Evolutionary conservation across 1,140 invertebrate species (phyloP), one percentile per base, ranked within the genome.

Genomic region (Caerostris darwini): DNA sequence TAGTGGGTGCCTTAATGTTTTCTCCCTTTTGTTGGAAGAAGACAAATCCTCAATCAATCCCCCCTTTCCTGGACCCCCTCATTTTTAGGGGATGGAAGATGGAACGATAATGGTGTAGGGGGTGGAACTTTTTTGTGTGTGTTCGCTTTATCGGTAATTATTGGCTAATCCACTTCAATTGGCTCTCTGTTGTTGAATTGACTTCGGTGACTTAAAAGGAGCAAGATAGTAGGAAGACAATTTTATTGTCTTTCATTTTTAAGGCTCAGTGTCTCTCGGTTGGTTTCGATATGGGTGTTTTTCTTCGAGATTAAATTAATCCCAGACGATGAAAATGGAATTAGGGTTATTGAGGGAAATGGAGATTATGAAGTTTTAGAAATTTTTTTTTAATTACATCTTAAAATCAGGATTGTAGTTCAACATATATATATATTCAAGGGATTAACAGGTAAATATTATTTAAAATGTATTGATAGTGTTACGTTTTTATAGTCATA

Each of bases 1-100:
- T 34, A n/a, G n/a, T n/a, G n/a, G n/a, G n/a, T n/a, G 88, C 53
- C 54, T 90, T 90, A 90, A 90, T 90, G 88, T 90, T 90, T 90
- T 58, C 67, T 54, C 56, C 59, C 67, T 90, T 77, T 90, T 71
- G 61, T 71, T 54, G 86, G 50, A 56, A 2, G 34, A 19, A n/a
- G 85, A 87, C 50, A 64, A 64, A 50, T 19, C 14, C 4, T 17
- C 4, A n/a, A n/a, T 3, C 12, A 57, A 7, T 10, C n/a, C 82
- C 19, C 5, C 17, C 0, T 2, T 19, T 10, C 71, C 50, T 53
- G 19, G 3, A 57, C 82, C 8, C 50, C 3, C 58, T n/a, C n/a
- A n/a, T 10, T n/a, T 87, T 34, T 0, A 6, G 34, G 5, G 85
- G 34, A 34, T 34, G 34, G 34, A 34, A 34, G 59, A 8, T 17